Base-by-base conservation (phyloP, 2,113 vertebrate genomes). In the Embiotoca jacksoni region DNA sequence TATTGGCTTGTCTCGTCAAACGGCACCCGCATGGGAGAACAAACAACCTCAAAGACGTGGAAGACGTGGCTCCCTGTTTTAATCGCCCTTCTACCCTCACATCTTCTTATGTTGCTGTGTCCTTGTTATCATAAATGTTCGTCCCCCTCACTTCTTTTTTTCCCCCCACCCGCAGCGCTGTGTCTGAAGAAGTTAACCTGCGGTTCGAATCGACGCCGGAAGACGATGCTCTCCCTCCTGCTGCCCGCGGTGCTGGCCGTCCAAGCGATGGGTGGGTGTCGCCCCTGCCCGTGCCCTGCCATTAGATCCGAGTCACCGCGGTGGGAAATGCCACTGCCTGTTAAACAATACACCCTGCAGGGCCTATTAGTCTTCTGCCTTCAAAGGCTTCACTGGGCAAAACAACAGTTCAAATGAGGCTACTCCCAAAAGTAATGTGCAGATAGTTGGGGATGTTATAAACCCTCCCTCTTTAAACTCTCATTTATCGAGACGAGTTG, bases 181-280 rank as follows among this genome's bases (percentile, higher is more conserved):
- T 75, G 80, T 86, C 85, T 94, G 85, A 93, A 84, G 90, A 87
- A 64, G 65, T 52, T 60, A 65, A 81, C 72, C 85, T 36, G 60
- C 78, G 31, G 67, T 82, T 84, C 44, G 49, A 75, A 72, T 84
- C 76, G 68, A 70, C 61, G 67, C 61, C 33, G 41, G 72, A 85
- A 73, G 76, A 90, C 54, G 78, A 93, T 94, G 93, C 84, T 92
- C 76, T 60, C 84, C 77, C 80, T 94, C 80, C 91, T 94, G 89
- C 84, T 94, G 84, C 62, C 76, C 7, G 31, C 76, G 6, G 86
- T 94, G 86, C 86, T 94, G 80, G 87, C 88, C 32, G 41, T 92
- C 59, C 90, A 87, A 62, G 74, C 90, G 60, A 77, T 83, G 74
- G 93, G 95, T 94, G 85, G 83, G 94, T 94, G 81, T 78, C 44